Evolutionary conservation across 2,888 invertebrate species (phyloP).

Genomic region (Watsonalla cultraria): DNA sequence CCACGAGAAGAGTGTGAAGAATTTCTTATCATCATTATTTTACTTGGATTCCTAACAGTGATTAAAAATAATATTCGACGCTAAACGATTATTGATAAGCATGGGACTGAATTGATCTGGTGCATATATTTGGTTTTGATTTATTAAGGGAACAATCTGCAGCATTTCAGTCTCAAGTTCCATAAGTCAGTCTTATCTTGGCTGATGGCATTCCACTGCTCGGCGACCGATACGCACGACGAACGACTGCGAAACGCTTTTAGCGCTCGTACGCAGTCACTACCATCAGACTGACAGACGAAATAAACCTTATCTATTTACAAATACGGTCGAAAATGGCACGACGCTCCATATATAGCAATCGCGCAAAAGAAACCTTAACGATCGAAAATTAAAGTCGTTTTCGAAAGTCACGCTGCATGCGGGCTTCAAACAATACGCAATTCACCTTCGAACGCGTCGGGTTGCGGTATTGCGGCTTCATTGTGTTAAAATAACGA

Average conservation of each 20-base stretch:
- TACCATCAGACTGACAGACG: constrained; percentile 19
- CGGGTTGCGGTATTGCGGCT: constrained; percentile 78
- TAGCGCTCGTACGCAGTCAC: constrained; percentile 64
- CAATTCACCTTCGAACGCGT: constrained; percentile 77
- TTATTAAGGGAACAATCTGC: constrained; percentile 31
- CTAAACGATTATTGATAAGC: too few species aligned
- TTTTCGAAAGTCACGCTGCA: constrained; percentile 69
- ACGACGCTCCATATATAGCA: constrained; percentile 19
- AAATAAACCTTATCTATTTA: constrained; percentile 24
- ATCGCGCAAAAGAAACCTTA: constrained; percentile 69
- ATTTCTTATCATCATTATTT: too few species aligned
- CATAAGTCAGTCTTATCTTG: constrained; percentile 67
- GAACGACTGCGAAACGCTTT: constrained; percentile 77
- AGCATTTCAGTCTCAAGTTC: constrained; percentile 42
- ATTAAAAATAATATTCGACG: too few species aligned
- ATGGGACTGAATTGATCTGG: too few species aligned
- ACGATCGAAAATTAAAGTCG: constrained; percentile 63
- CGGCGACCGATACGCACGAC: constrained; percentile 72
- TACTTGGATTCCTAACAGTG: too few species aligned
- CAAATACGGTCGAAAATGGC: constrained; percentile 32
- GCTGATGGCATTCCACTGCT: constrained; percentile 74
- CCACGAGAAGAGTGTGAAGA: too few species aligned
- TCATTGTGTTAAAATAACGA: constrained; percentile 76
- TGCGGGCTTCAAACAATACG: constrained; percentile 76
- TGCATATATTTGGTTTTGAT: too few species aligned